phyloP scores from a whole-genome alignment of 2,797 vertebrate genomes.

The Microchirus variegatus region DNA sequence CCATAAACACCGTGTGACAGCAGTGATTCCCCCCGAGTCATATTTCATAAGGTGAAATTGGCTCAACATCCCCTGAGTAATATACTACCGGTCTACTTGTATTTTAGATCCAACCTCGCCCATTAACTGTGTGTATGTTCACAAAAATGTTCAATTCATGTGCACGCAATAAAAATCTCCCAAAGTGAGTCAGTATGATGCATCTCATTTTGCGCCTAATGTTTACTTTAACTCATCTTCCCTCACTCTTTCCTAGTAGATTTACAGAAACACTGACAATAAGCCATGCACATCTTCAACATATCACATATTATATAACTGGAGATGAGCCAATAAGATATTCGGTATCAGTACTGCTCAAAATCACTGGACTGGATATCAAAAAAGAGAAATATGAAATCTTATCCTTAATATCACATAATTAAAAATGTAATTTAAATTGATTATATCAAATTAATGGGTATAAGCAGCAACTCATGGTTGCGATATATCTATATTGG shows the following conservation, averaged over 20 bases:
- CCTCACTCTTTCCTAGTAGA: background rate
- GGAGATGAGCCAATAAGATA: too few relatives aligned
- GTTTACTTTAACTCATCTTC: conserved; percentile 20
- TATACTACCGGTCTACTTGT: conserved; percentile 26
- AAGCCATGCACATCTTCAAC: background rate
- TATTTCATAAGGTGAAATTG: conserved; percentile 60
- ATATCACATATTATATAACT: too few relatives aligned
- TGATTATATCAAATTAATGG: too few relatives aligned
- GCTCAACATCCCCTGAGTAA: conserved; percentile 56
- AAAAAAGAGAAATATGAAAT: too few relatives aligned
- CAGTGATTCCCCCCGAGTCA: conserved; percentile 63
- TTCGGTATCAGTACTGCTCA: too few relatives aligned
- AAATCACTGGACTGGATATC: too few relatives aligned
- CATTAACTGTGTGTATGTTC: conserved; percentile 3
- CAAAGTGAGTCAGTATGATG: conserved; percentile 17
- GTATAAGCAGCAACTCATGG: too few relatives aligned
- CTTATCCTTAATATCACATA: too few relatives aligned
- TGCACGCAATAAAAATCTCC: conserved; percentile 13
- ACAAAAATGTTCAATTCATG: conserved; percentile 4
- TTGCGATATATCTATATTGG: too few relatives aligned
- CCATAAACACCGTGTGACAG: conserved; percentile 58
- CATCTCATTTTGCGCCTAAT: conserved; percentile 24
- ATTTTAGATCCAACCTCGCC: conserved; percentile 25
- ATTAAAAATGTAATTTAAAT: too few relatives aligned
- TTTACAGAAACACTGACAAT: background rate